These are phyloP conservation scores for Bugula neritina DNA, from an alignment of 2,888 invertebrate genomes.

Conservation along the genomic window DNA sequence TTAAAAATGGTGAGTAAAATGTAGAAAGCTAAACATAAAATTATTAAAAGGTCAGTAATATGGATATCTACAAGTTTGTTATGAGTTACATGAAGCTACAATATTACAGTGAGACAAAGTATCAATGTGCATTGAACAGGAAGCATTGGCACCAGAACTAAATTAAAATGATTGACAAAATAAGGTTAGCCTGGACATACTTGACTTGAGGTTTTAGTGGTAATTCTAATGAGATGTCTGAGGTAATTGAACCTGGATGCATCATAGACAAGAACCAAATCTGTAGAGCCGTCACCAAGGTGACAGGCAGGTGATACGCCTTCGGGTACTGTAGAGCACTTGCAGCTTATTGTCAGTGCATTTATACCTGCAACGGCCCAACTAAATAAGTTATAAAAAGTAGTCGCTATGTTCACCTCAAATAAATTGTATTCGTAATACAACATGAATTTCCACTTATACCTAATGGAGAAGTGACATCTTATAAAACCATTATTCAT, in stretches of 20 bases:
- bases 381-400: background rate
- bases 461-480: background rate
- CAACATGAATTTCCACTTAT: background rate
- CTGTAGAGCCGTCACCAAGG: conserved; percentile 72
- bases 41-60: too few species aligned
- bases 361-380: conserved; percentile 66
- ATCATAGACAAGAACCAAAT: conserved; percentile 69
- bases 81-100: too few species aligned
- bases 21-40: too few species aligned
- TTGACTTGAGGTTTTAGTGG: conserved; percentile 28
- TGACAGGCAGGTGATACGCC: conserved; percentile 74
- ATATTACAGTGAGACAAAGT: too few species aligned
- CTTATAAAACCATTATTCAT: too few species aligned
- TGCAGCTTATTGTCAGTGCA: conserved; percentile 70
- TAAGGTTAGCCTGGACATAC: too few species aligned
- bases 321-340: conserved; percentile 67
- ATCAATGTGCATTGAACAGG: too few species aligned
- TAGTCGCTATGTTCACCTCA: background rate
- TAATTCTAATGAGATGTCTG: conserved; percentile 57
- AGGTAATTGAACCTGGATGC: conserved; percentile 68
- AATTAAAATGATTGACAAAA: too few species aligned
- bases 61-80: too few species aligned
- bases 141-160: too few species aligned
- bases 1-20: too few species aligned
- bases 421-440: background rate